Percentiles rank a stretch among this genome's conserved stretches.
Conservation (phyloP, 2,888 invertebrate species). For the Elmis aenea region DNA sequence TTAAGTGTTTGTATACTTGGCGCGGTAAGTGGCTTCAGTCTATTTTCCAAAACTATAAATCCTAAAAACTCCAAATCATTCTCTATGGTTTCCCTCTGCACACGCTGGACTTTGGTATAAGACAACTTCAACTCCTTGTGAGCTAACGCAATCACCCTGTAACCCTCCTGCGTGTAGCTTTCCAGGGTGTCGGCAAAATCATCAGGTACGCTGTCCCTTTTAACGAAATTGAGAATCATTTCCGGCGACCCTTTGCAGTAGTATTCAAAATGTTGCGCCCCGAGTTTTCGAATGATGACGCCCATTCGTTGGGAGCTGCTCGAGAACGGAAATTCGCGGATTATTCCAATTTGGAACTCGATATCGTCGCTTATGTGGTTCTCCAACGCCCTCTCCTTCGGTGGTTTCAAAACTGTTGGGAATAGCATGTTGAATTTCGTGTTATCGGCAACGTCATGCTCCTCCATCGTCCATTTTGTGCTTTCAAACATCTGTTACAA, state of each 20-base stretch:
- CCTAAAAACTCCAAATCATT: conserved; percentile 77
- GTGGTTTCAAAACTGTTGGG: conserved; percentile 78
- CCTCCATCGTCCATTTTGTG: conserved; percentile 86
- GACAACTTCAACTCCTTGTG: conserved; percentile 66
- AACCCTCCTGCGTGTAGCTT: conserved; percentile 86
- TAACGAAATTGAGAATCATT: conserved; percentile 76
- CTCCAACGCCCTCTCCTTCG: conserved; percentile 28
- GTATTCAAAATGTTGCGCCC: conserved; percentile 44
- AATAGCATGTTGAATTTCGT: conserved; percentile 82
- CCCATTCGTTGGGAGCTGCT: conserved; percentile 87
- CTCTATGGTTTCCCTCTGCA: conserved; percentile 76
- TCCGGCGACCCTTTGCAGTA: conserved; percentile 77
- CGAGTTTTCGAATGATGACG: conserved; percentile 74
- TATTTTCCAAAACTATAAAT: conserved; percentile 91
- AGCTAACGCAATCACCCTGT: conserved; percentile 86
- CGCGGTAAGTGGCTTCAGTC: conserved; percentile 83
- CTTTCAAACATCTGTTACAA: conserved; percentile 90
- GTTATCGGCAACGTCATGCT: conserved; percentile 77
- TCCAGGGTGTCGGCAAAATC: conserved; percentile 75
- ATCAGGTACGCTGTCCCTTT: conserved; percentile 70
- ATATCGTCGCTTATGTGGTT: conserved; percentile 46
- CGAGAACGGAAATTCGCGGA: conserved; percentile 70
- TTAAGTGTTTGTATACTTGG: conserved; percentile 75
- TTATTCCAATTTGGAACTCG: conserved; percentile 66
- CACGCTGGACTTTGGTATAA: conserved; percentile 68